Evolutionary conservation across 1,140 invertebrate species (phyloP), one percentile per base, ranked within the genome.

Genomic region (Caenorhabditis latens): DNA sequence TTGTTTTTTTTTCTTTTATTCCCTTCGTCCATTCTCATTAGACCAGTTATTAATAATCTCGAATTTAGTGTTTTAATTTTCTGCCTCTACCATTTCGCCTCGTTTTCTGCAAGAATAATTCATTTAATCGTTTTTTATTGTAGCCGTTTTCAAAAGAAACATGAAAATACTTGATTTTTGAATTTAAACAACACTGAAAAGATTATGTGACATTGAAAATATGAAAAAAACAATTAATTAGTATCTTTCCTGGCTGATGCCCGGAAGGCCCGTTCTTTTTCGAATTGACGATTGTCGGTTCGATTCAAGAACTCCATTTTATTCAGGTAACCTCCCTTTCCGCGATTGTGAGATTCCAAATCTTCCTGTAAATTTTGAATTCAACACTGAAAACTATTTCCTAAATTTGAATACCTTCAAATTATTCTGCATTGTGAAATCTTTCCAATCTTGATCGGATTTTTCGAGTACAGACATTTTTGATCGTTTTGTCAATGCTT

Each of bases 381-480:
- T 87, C 13, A 43, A 42, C 50, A 61, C 57, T n/a, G n/a, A 61
- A 61, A 61, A 61, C 9, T 2, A 4, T 61, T 61, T 61, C 19
- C n/a, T 14, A 0, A 42, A 67, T 53, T 6, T 40, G 24, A 32
- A 40, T 40, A 88, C 87, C 57, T 86, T 58, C 24, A 88, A 65
- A 24, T 86, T 63, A 42, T 88, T 71, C 42, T 89, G 88, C n/a
- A 55, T 11, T 40, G 90, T 89, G 71, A 88, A 89, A 11, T 63
- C 46, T 19, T 85, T 85, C 88, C 88, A 89, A 65, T 89, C 88
- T 61, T 57, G 88, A 61, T 88, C 84, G 11, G 86, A 88, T 61
- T 82, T 89, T 21, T 89, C 88, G 40, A 89, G 53, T 24, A 89
- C 87, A 16, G 86, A 88, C 83, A 89, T 89, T 65, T 89, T 89